Evolutionary conservation across 2,888 invertebrate genomes (phyloP), one percentile per base, ranked within the genome.

Genomic region (Dasysyrphus albostriatus): DNA sequence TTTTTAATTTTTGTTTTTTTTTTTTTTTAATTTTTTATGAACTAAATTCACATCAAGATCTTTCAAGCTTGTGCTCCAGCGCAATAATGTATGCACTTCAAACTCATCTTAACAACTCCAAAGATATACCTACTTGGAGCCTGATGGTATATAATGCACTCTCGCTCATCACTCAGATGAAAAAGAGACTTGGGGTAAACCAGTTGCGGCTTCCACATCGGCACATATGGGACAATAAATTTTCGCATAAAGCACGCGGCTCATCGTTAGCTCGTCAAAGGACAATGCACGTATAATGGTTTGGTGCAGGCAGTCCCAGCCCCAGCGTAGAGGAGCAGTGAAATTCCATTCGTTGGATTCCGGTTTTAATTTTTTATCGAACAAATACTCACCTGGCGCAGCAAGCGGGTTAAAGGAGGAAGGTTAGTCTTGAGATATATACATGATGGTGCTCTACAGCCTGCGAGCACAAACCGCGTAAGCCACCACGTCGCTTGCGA

Each of bases 221-320:
- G 75, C 70, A 47, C 75, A 80, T 79, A 79, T 80, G 83, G 79
- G 83, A 80, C 88, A 88, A 88, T 88, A 83, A 88, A 88, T 88
- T 88, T 88, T 83, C 88, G 83, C 88, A 88, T 88, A 88, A 88
- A 83, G 88, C 88, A 88, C 88, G 83, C 88, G 83, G 83, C 83
- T 80, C 83, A 54, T 88, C 88, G 88, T 73, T 88, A 69, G 73
- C 83, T 88, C 79, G 83, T 83, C 88, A 88, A 83, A 87, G 87
- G 87, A 87, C 87, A 87, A 87, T 87, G 87, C 83, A 79, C 87
- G 87, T 83, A 83, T 87, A 87, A 87, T 87, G 78, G 83, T 79
- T 69, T 29, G 54, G 12, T 24, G 8, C 12, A 14, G n/a, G n/a
- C n/a, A n/a, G n/a, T n/a, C n/a, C n/a, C 34, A 24, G 34, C 51